Conservation (phyloP, 2,113 vertebrate species). For the Atractosteus spatula region DNA sequence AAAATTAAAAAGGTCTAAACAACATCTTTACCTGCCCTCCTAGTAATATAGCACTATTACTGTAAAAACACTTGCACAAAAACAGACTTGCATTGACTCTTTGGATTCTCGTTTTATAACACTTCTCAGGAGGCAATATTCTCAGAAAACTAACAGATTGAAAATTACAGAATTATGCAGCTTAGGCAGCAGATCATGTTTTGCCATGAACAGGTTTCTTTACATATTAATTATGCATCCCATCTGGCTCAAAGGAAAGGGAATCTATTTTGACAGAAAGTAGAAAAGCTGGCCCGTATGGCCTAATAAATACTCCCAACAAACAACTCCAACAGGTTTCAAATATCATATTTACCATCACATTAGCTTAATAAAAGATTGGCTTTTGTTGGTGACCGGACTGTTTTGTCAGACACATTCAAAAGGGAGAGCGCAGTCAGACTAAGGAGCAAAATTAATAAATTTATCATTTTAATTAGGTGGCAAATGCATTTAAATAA, state of each 20-base stretch:
- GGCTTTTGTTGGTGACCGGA: not conserved
- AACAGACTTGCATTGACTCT: not conserved
- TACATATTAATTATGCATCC: constrained; percentile 56
- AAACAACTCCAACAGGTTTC: constrained; percentile 32
- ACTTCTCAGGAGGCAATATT: constrained; percentile 2
- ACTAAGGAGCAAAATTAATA: too few relatives aligned
- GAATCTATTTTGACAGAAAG: not conserved
- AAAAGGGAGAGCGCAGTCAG: too few relatives aligned
- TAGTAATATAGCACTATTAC: too few relatives aligned
- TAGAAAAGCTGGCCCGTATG: constrained; percentile 38
- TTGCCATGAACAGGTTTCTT: constrained; percentile 51
- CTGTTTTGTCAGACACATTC: too few relatives aligned
- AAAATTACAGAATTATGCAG: constrained; percentile 17
- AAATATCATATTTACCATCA: constrained; percentile 8
- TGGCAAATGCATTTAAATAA: too few relatives aligned
- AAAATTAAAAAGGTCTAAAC: too few relatives aligned
- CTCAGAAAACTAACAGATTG: constrained; percentile 25
- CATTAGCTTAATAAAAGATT: constrained; percentile 9
- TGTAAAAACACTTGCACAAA: not conserved
- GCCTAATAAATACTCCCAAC: constrained; percentile 48
- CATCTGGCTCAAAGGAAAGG: constrained; percentile 42
- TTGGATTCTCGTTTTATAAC: constrained; percentile 17
- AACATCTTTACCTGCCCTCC: too few relatives aligned
- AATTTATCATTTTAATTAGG: too few relatives aligned
- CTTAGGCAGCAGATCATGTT: constrained; percentile 39